Evolutionary conservation across 2,113 vertebrate genomes (phyloP).

Genomic region (Chunga burmeisteri): DNA sequence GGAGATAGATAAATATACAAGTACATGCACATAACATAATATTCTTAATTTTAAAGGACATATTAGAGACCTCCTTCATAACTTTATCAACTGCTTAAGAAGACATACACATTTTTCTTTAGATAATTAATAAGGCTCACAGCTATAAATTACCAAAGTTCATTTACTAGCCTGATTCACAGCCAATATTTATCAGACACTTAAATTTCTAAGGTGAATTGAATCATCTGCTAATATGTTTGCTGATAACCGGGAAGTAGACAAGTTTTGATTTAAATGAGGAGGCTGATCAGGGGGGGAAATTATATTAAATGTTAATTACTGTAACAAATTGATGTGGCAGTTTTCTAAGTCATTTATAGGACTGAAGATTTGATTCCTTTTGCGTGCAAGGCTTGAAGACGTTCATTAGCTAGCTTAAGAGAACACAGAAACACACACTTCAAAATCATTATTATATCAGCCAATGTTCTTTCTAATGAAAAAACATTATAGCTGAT

Average conservation of each 20-base stretch:
- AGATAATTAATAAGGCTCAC: neutral
- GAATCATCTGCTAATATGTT: neutral
- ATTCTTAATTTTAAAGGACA: neutral
- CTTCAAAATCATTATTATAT: neutral
- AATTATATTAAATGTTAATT: conserved; percentile 8
- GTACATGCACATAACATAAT: neutral
- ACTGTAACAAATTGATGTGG: neutral
- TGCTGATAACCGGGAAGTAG: neutral
- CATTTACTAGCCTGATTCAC: neutral
- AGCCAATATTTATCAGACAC: neutral
- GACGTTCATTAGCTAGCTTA: neutral
- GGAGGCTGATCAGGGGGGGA: neutral
- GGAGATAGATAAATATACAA: neutral
- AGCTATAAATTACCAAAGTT: neutral
- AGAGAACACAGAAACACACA: neutral
- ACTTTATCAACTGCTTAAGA: neutral
- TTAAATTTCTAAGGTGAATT: neutral
- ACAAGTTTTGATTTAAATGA: conserved; percentile 6
- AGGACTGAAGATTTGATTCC: neutral
- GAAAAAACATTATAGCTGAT: conserved; percentile 24
- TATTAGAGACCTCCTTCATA: neutral
- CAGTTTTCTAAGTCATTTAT: neutral
- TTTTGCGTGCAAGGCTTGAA: neutral
- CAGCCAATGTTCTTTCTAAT: neutral
- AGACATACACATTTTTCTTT: neutral